These are phyloP conservation scores for Lerema accius DNA, from an alignment of 1,140 invertebrate species.

Conservation along the genomic window DNA sequence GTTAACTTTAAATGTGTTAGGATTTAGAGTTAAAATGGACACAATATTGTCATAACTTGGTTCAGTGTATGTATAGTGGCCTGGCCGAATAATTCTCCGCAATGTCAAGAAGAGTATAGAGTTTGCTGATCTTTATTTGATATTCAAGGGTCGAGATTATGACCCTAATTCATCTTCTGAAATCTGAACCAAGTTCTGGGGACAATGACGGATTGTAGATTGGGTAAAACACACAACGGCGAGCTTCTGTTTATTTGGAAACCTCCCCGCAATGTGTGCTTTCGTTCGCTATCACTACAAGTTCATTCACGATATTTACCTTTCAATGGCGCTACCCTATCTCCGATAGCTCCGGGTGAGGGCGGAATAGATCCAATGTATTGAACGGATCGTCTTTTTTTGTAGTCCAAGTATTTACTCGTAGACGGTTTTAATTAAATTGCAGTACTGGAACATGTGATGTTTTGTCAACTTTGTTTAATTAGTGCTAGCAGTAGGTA, in stretches of 20 bases:
- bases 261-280: neutral
- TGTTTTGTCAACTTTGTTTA: no score
- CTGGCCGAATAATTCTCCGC: no score
- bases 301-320: neutral
- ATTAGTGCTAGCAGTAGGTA: no score
- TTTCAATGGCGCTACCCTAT: neutral
- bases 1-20: no score
- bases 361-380: no score
- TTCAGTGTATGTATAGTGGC: no score
- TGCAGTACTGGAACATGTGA: no score
- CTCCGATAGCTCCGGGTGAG: neutral
- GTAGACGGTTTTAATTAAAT: neutral
- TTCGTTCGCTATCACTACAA: neutral
- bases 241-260: constrained; percentile 4
- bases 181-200: neutral
- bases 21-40: no score
- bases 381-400: neutral
- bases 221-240: neutral
- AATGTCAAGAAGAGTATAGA: no score
- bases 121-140: no score
- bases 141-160: no score
- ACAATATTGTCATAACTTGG: no score
- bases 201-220: neutral
- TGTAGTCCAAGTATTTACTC: neutral
- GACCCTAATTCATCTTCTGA: neutral